Evolutionary conservation across 2,888 invertebrate genomes (phyloP).

Genomic region (Melipona beecheii): DNA sequence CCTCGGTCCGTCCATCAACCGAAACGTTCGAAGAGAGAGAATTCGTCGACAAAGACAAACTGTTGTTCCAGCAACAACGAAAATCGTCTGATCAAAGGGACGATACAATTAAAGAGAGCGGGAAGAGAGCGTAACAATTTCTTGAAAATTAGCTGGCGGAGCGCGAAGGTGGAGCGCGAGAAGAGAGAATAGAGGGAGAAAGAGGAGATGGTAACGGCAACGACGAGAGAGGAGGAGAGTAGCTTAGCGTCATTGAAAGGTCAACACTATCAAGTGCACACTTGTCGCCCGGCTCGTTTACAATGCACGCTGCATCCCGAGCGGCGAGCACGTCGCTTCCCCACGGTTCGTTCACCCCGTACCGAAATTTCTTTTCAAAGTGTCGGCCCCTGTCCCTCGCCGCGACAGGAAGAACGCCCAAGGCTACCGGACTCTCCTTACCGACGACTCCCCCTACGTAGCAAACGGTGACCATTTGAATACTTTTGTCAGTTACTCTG

Average conservation of each 20-base stretch:
- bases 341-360: slow-evolving; percentile 78
- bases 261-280: slow-evolving; percentile 76
- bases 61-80: no score
- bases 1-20: no score
- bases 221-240: slow-evolving; percentile 67
- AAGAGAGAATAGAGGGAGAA: slow-evolving; percentile 36
- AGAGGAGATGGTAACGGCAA: slow-evolving; percentile 57
- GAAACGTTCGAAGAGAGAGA: no score
- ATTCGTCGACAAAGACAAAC: no score
- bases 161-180: slow-evolving; percentile 23
- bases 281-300: slow-evolving; percentile 79
- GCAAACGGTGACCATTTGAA: no score
- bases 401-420: slow-evolving; percentile 28
- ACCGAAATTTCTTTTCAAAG: slow-evolving; percentile 71
- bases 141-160: slow-evolving; percentile 46
- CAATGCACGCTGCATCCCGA: slow-evolving; percentile 79
- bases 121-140: slow-evolving; percentile 27
- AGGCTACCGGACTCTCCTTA: slow-evolving; percentile 20
- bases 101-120: neutral
- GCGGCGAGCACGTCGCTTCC: slow-evolving; percentile 73
- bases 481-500: no score
- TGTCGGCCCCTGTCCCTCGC: slow-evolving; percentile 52
- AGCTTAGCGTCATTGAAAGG: slow-evolving; percentile 75
- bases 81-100: no score
- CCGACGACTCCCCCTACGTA: no score